phyloP scores from a whole-genome alignment of 2,888 invertebrate species.

The Patella pellucida region DNA sequence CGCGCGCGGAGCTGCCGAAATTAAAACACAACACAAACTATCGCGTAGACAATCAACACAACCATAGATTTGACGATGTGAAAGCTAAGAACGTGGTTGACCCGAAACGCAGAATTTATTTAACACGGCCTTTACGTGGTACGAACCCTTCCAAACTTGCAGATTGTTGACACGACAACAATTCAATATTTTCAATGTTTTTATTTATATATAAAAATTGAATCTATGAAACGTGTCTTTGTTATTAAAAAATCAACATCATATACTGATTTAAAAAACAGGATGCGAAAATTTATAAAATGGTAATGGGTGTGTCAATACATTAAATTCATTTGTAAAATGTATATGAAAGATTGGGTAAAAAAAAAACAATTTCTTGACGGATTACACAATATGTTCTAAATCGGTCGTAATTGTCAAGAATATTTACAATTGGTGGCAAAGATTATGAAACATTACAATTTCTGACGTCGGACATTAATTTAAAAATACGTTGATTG shows the following conservation, averaged over 20 bases:
- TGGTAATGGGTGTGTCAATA: constrained; percentile 16
- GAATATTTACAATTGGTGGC: constrained; percentile 26
- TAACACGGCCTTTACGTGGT: constrained; percentile 12
- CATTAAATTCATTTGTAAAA: background rate
- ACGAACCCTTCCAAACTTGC: constrained; percentile 22
- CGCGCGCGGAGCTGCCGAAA: no score
- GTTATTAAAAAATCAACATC: constrained; percentile 7
- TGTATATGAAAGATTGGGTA: constrained; percentile 15
- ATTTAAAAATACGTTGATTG: constrained; percentile 19
- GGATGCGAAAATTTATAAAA: constrained; percentile 14
- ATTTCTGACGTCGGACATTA: constrained; percentile 22
- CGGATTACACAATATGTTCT: no score
- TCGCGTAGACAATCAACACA: no score
- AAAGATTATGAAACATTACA: background rate
- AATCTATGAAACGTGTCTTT: constrained; percentile 3
- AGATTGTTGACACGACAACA: constrained; percentile 13
- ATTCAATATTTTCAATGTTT: constrained; percentile 21
- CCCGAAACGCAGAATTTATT: no score
- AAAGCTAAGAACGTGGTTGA: no score
- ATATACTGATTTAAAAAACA: background rate
- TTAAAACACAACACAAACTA: no score
- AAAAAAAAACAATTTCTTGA: no score
- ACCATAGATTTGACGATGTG: no score
- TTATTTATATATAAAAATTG: no score
- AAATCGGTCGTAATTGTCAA: constrained; percentile 20